Evolutionary conservation across 1,140 invertebrate species (phyloP).

Genomic region (Stegodyphus dumicola): DNA sequence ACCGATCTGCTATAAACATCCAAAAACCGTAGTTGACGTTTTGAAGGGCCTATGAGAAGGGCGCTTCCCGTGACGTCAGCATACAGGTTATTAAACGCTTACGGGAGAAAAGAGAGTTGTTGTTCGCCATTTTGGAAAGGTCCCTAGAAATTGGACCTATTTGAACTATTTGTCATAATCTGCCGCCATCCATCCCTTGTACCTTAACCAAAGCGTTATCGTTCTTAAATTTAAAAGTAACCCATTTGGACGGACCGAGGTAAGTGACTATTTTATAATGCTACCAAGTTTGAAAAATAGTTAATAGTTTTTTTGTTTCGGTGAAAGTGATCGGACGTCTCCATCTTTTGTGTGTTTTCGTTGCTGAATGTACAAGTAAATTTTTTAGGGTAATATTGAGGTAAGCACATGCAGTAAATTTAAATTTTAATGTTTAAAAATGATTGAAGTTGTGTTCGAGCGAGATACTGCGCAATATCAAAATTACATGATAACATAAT

Average conservation of each 20-base stretch:
- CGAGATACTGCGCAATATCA: too few species aligned
- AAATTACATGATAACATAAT: too few species aligned
- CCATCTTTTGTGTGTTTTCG: too few species aligned
- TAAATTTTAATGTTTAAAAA: too few species aligned
- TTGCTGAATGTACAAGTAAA: too few species aligned
- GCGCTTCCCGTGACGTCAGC: conserved; percentile 61
- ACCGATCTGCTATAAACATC: too few species aligned
- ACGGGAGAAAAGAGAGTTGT: conserved; percentile 55
- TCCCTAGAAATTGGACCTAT: conserved; percentile 63
- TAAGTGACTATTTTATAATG: conserved; percentile 64
- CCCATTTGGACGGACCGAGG: conserved; percentile 69
- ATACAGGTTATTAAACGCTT: conserved; percentile 61
- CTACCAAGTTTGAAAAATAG: too few species aligned
- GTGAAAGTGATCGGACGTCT: too few species aligned
- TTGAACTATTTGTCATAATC: conserved; percentile 66
- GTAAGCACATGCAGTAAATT: too few species aligned
- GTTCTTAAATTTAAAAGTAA: conserved; percentile 65
- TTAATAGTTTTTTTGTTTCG: too few species aligned
- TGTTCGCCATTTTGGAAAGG: conserved; percentile 68
- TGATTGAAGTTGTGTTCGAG: too few species aligned
- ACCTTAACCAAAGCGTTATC: conserved; percentile 62
- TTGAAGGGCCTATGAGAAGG: conserved; percentile 50
- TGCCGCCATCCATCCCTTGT: conserved; percentile 66
- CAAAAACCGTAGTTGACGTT: neutral
- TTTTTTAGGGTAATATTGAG: too few species aligned